Conservation (phyloP, 1,140 invertebrate genomes). For the Brachionus asplanchnoidis region DNA sequence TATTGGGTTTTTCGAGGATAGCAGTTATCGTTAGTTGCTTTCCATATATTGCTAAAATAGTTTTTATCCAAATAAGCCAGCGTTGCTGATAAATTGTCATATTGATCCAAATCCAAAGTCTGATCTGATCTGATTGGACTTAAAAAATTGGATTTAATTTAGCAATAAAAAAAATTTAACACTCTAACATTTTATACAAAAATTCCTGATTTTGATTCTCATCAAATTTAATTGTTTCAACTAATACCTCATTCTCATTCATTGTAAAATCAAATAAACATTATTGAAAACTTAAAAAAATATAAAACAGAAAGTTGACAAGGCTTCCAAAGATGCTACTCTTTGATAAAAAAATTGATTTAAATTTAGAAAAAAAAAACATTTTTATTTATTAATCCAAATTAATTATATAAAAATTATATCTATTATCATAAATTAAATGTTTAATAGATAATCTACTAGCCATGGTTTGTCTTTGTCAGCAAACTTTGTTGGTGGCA, state of each 20-base stretch:
- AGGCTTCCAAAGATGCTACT: neutral
- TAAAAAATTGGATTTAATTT: neutral
- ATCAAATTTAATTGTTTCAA: constrained; percentile 1
- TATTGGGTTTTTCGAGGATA: neutral
- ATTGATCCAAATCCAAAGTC: neutral
- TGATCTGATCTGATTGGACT: neutral
- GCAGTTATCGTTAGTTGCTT: neutral
- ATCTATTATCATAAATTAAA: neutral
- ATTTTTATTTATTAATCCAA: neutral
- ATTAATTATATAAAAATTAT: neutral
- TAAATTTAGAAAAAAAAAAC: neutral
- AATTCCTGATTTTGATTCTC: neutral
- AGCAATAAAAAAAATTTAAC: neutral
- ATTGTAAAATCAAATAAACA: neutral
- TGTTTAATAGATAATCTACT: constrained; percentile 8
- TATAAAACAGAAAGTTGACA: neutral
- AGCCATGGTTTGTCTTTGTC: constrained; percentile 41
- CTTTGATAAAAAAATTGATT: neutral
- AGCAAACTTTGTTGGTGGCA: constrained; percentile 24
- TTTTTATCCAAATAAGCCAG: constrained; percentile 13
- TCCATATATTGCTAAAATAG: neutral
- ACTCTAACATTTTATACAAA: constrained; percentile 14
- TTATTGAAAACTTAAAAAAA: neutral
- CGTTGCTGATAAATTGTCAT: neutral
- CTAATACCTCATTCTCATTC: neutral